These are phyloP conservation scores for Apodemia hepburni DNA, from an alignment of 2,888 invertebrate genomes.

Conservation along the genomic window DNA sequence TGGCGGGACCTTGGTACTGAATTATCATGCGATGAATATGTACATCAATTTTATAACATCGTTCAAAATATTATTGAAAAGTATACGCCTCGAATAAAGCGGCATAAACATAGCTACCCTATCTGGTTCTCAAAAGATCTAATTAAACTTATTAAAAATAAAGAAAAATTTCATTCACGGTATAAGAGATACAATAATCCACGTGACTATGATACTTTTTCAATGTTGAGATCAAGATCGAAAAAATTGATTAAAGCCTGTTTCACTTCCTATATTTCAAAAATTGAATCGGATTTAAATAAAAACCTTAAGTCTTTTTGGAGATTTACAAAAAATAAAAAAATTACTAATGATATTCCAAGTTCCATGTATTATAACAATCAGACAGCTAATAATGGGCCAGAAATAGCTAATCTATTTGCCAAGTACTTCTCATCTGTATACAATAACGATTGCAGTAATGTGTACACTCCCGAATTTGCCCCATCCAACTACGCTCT, in stretches of 20 bases:
- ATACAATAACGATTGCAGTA: neutral
- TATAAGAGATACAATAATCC: neutral
- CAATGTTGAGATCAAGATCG: too few species aligned
- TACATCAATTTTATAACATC: constrained; percentile 6
- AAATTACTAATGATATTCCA: neutral
- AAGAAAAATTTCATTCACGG: constrained; percentile 1
- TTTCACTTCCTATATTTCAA: too few species aligned
- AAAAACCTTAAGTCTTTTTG: constrained; percentile 13
- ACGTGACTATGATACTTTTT: too few species aligned
- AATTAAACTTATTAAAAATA: neutral
- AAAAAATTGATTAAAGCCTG: too few species aligned
- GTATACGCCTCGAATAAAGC: neutral
- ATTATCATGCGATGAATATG: neutral
- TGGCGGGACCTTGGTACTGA: neutral
- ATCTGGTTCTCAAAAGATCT: constrained; percentile 7
- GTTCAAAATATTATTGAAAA: constrained; percentile 1
- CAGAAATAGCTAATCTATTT: constrained; percentile 1
- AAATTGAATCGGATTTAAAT: too few species aligned
- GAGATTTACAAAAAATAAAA: constrained; percentile 9
- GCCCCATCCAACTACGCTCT: too few species aligned
- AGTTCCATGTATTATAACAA: neutral
- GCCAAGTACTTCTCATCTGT: constrained; percentile 12
- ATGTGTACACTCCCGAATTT: too few species aligned
- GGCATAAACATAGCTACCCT: neutral
- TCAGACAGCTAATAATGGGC: neutral